Conservation (phyloP, 2,113 vertebrate genomes). For the Pleuronectes platessa region DNA sequence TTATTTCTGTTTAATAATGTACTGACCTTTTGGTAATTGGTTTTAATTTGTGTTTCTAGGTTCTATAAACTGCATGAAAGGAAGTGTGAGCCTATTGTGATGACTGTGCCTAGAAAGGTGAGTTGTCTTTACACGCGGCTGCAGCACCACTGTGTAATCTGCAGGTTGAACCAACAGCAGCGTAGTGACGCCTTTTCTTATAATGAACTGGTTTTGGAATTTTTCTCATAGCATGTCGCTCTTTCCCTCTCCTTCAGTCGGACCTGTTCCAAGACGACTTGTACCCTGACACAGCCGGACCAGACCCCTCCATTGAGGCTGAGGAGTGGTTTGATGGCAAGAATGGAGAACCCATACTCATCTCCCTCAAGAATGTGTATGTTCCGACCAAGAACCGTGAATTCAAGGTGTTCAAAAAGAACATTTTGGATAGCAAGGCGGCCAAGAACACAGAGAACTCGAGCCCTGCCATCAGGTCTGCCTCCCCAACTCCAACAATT, state of each 20-base stretch:
- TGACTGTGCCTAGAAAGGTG: conserved; percentile 98
- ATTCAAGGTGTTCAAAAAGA: conserved; percentile 95
- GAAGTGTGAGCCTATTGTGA: conserved; percentile 97
- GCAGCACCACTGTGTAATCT: neutral
- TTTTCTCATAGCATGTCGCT: conserved; percentile 24
- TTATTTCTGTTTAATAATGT: neutral
- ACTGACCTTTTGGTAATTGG: conserved; percentile 8
- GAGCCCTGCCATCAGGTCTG: conserved; percentile 82
- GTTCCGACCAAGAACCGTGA: conserved; percentile 93
- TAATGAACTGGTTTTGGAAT: neutral
- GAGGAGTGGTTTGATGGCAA: conserved; percentile 97
- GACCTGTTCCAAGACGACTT: conserved; percentile 98
- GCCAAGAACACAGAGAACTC: conserved; percentile 89
- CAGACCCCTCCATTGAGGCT: conserved; percentile 90
- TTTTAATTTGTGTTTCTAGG: conserved; percentile 77
- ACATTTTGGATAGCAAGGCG: conserved; percentile 91
- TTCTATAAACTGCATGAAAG: conserved; percentile 98
- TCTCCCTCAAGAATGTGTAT: conserved; percentile 95
- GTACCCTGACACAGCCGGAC: conserved; percentile 94
- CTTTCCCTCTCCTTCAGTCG: conserved; percentile 81
- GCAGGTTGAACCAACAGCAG: conserved; percentile 11
- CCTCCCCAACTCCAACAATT: conserved; percentile 69
- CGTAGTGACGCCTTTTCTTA: neutral
- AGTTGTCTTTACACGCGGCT: conserved; percentile 52
- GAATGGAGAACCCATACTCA: conserved; percentile 91